These are phyloP conservation scores for Portunus trituberculatus DNA, from an alignment of 1,140 invertebrate species.

Conservation along the genomic window DNA sequence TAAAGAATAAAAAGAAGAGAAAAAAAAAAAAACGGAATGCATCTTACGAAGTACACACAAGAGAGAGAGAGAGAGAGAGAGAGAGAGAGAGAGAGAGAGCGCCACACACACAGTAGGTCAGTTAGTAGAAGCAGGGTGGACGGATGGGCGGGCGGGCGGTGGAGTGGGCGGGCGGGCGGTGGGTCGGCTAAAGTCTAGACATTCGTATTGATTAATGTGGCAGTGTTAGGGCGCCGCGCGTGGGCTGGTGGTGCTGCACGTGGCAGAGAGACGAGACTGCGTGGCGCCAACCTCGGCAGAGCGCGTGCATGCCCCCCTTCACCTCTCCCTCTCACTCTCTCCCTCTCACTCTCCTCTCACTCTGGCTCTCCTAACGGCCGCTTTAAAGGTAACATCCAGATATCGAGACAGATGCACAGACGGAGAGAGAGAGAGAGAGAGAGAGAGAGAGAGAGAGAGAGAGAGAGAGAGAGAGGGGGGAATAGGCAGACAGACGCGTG, in stretches of 20 bases:
- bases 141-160: not conserved
- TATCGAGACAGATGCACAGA: not conserved
- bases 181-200: not conserved
- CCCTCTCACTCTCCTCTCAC: conserved; percentile 27
- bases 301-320: not conserved
- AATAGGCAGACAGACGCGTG: too few species aligned
- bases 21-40: too few species aligned
- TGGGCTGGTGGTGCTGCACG: not conserved
- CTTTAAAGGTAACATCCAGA: too few species aligned
- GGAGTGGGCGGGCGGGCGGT: not conserved
- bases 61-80: too few species aligned
- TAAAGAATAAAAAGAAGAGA: too few species aligned
- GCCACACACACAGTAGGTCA: too few species aligned
- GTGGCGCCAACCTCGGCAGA: not conserved
- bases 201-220: not conserved
- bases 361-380: not conserved
- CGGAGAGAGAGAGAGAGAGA: too few species aligned
- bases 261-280: not conserved
- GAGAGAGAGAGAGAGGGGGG: too few species aligned
- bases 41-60: too few species aligned
- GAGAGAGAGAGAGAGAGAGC: too few species aligned
- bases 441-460: too few species aligned
- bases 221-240: not conserved
- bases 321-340: conserved; percentile 48
- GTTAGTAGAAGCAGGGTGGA: too few species aligned